Evolutionary conservation across 2,888 invertebrate genomes (phyloP).

Genomic region (Chrysolina oricalcia): DNA sequence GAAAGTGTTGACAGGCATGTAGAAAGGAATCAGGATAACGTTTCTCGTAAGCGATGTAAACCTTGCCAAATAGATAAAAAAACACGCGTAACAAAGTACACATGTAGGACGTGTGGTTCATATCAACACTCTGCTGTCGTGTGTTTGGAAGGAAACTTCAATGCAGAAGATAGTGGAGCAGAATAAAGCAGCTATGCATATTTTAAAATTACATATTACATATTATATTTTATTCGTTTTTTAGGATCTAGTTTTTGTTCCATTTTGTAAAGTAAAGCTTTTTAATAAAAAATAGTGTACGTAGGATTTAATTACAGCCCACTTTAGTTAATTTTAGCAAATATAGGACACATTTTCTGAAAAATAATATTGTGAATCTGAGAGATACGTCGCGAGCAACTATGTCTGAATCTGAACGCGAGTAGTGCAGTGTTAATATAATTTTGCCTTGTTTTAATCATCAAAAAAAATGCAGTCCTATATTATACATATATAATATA

Average conservation of each 20-base stretch:
- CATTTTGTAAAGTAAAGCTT: conserved; percentile 1
- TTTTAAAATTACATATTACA: background rate
- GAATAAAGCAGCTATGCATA: background rate
- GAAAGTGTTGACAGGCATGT: background rate
- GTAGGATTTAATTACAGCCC: conserved; percentile 3
- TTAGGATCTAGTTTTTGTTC: background rate
- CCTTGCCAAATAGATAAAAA: conserved; percentile 14
- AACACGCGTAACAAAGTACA: conserved; percentile 7
- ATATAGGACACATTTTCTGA: conserved; percentile 4
- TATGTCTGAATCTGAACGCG: conserved; percentile 12
- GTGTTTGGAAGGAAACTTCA: conserved; percentile 1
- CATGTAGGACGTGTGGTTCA: background rate
- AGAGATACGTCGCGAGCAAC: conserved; percentile 12
- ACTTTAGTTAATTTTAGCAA: background rate
- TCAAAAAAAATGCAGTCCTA: too few species aligned
- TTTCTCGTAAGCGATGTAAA: conserved; percentile 11
- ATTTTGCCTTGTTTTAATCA: too few species aligned
- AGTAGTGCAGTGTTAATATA: conserved; percentile 10
- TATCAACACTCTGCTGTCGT: conserved; percentile 1
- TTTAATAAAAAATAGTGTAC: conserved; percentile 5
- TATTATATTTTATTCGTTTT: conserved; percentile 10
- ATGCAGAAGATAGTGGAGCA: background rate
- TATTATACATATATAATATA: too few species aligned
- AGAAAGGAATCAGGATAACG: conserved; percentile 8
- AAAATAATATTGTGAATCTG: conserved; percentile 10